These are phyloP conservation scores for Drosophila colorata DNA, from an alignment of 2,888 invertebrate genomes.

Conservation along the genomic window DNA sequence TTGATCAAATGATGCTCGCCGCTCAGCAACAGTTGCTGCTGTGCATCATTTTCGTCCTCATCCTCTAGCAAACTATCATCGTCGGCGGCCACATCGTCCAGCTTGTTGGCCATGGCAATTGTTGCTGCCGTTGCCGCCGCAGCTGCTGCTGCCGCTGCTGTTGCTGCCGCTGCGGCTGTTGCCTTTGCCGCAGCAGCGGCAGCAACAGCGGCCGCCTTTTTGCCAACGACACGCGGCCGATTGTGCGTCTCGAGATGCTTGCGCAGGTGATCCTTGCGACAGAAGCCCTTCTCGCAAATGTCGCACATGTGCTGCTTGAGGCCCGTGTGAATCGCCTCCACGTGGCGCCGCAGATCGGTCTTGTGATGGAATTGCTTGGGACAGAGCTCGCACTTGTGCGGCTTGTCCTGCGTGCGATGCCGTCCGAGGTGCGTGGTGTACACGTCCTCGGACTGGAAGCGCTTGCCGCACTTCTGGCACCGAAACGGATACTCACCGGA, in stretches of 20 bases:
- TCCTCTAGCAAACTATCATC: constrained; percentile 68
- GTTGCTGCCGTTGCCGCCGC: constrained; percentile 13
- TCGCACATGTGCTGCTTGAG: constrained; percentile 93
- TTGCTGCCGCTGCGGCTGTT: constrained; percentile 1
- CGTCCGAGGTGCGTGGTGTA: constrained; percentile 91
- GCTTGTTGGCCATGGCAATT: constrained; percentile 28
- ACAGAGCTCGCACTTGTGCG: constrained; percentile 93
- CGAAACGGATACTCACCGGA: constrained; percentile 94
- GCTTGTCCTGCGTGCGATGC: constrained; percentile 92
- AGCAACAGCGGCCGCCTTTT: constrained; percentile 50
- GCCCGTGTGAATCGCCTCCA: constrained; percentile 93
- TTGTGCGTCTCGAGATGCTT: constrained; percentile 93
- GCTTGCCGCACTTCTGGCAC: constrained; percentile 93
- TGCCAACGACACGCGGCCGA: constrained; percentile 83
- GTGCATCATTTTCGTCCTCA: constrained; percentile 55
- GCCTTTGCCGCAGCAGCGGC: constrained; percentile 26
- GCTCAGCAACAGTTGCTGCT: constrained; percentile 45
- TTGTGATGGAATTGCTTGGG: constrained; percentile 96
- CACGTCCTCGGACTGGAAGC: constrained; percentile 90
- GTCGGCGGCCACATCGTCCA: constrained; percentile 67
- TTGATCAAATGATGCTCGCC: constrained; percentile 54
- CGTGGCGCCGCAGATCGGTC: constrained; percentile 94
- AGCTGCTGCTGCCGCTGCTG: not conserved
- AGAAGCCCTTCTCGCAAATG: constrained; percentile 94
- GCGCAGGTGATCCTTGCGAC: constrained; percentile 95